Base-by-base conservation (phyloP, 2,797 vertebrate species). In the Onychomys leucogaster region DNA sequence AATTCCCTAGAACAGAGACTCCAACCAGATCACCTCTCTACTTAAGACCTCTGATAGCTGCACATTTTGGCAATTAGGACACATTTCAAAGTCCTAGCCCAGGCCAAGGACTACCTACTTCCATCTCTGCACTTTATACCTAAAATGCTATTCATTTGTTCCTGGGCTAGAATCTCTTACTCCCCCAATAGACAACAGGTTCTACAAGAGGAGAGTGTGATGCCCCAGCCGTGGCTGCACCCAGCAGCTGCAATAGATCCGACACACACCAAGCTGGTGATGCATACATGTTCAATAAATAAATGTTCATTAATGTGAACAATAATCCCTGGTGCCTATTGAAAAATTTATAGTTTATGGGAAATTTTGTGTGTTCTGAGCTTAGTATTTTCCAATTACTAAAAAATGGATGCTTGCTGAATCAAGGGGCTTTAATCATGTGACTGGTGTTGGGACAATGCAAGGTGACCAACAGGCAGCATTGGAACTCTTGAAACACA, bases 301-400 rank as follows among this genome's bases (percentile, higher is more conserved):
- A 4, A 93, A 52, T 77, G 71, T 52, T 69, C 61, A 77, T 94
- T 92, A 78, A 85, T 52, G 82, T 52, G 86, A 95, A 88, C 10
- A 34, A 0, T 34, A 14, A 52, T 37, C 61, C 55, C 61, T 21
- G 19, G 75, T 41, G 32, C 82, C 63, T 41, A 23, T 55, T 76
- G 19, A 34, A 29, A 94, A 94, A 81, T 57, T 25, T 63, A 49
- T 46, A 37, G 12, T 86, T 49, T 67, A 65, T 0, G 55, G 17
- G 49, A 63, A 80, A 37, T n/a, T 77, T 76, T 77, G 3, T 41
- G 8, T 29, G n/a, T 85, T 71, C 81, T 89, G 87, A 76, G 81
- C 23, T 90, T 83, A 59, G 21, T 86, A 71, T 37, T 77, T 67
- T 67, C 71, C 27, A 3, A 1, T 82, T 95, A 85, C 81, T 78